Percentiles rank a stretch among this genome's conserved stretches.
Conservation (phyloP, 1,140 invertebrate species). For the Drosophila yakuba region DNA sequence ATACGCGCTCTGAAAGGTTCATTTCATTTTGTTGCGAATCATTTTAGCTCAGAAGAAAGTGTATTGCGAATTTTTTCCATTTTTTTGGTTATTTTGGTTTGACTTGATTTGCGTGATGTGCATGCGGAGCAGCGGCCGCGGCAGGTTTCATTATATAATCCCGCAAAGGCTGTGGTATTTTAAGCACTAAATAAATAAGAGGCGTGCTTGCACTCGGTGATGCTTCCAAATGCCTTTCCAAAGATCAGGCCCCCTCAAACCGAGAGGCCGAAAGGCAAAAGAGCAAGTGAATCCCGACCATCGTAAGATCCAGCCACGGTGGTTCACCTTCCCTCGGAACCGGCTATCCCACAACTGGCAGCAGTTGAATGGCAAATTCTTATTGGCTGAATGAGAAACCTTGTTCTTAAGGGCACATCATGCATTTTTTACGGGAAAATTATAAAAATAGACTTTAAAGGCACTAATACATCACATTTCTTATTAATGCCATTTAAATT, state of each 20-base stretch:
- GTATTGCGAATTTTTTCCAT: conserved; percentile 65
- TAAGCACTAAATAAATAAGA: conserved; percentile 78
- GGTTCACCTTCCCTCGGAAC: no score
- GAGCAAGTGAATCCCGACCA: conserved; percentile 19
- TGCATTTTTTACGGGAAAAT: neutral
- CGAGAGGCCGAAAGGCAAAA: conserved; percentile 65
- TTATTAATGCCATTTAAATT: no score
- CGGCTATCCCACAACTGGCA: conserved; percentile 6
- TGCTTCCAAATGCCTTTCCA: conserved; percentile 55
- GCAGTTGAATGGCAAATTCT: conserved; percentile 3
- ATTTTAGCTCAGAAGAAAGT: conserved; percentile 63
- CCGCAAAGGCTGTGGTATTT: conserved; percentile 80
- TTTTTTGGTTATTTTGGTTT: conserved; percentile 12
- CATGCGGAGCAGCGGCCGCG: conserved; percentile 54
- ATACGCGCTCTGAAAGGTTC: conserved; percentile 71
- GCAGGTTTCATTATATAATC: conserved; percentile 64
- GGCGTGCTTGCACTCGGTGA: conserved; percentile 47
- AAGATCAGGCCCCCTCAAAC: conserved; percentile 56
- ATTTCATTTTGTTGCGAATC: conserved; percentile 46
- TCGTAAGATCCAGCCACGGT: conserved; percentile 18
- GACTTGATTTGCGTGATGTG: conserved; percentile 81
- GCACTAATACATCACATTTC: neutral
- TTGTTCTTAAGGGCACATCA: neutral
- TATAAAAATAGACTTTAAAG: neutral
- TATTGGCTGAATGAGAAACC: conserved; percentile 12